phyloP scores from a whole-genome alignment of 2,113 vertebrate genomes.

The Galbula dea region DNA sequence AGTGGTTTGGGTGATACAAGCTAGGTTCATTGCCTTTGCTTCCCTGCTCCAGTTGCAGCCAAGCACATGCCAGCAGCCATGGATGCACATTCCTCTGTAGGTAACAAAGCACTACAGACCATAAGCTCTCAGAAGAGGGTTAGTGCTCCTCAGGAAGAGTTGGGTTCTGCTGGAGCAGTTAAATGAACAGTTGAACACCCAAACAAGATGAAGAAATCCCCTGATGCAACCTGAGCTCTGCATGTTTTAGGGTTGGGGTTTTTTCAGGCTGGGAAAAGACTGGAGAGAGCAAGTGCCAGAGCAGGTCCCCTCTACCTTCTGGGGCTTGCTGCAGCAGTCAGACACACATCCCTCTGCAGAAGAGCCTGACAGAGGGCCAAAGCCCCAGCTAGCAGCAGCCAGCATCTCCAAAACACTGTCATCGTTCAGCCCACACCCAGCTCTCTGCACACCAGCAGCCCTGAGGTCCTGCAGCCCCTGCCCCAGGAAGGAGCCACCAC shows the following conservation, averaged over 20 bases:
- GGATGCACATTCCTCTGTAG: neutral
- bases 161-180: neutral
- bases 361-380: neutral
- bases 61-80: neutral
- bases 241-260: neutral
- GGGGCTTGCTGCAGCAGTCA: neutral
- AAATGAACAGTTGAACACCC: neutral
- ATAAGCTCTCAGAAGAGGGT: neutral
- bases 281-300: neutral
- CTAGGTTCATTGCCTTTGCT: neutral
- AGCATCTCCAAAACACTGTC: neutral
- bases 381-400: neutral
- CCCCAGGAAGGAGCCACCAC: neutral
- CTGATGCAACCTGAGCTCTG: neutral
- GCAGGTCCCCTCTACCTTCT: neutral
- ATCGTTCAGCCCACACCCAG: neutral
- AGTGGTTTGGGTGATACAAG: neutral
- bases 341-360: neutral
- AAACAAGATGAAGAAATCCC: neutral
- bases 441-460: neutral
- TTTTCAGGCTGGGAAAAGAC: neutral
- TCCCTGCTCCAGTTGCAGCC: neutral
- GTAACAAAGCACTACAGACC: neutral
- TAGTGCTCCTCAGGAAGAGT: neutral
- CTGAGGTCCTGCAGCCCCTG: fast-evolving